Evolutionary conservation across 2,113 vertebrate genomes (phyloP), one percentile per base, ranked within the genome.

Genomic region (Myrmecophaga tridactyla): DNA sequence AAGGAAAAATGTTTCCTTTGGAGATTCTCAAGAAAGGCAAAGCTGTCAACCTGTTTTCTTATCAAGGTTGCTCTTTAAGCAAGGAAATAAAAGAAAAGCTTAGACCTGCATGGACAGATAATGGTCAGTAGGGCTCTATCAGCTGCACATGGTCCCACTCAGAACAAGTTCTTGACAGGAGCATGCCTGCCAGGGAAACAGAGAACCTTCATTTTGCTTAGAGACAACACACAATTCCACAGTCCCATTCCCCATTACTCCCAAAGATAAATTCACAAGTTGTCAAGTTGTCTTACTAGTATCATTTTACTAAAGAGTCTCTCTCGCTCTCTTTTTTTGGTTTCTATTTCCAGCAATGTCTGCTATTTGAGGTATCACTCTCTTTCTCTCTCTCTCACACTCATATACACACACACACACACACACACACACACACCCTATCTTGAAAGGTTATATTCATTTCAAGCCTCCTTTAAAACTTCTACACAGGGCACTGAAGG

Each of bases 1-100:
- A 96, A 69, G 73, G 73, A 80, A 13, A 91, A 90, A 95, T 11
- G 65, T 88, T 93, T 69, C 65, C 80, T 96, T 48, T 83, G 77
- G 65, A 56, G 2, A 88, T 5, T 90, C 60, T 83, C 58, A 87
- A 83, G 41, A 56, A 97, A 96, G 36, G 34, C 7, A 82, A 88
- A 73, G 41, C 14, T 56, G 67, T 67, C 34, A 87, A 63, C 29
- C 25, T 62, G 69, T 89, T 93, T 94, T 60, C 53, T 96, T 92
- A 78, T 60, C 92, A 31, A 67, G 69, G 51, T 63, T 90, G 75
- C 94, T 93, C 65, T 91, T 69, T 89, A 67, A 73, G n/a, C 7
- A 0, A 82, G 21, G 95, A 91, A 96, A 96, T 10, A 56, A 86
- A 41, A 92, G 23, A 94, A 4, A 34, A 51, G 58, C 18, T 96